Conservation (phyloP, 2,113 vertebrate species). For the Amblyornis subalaris region DNA sequence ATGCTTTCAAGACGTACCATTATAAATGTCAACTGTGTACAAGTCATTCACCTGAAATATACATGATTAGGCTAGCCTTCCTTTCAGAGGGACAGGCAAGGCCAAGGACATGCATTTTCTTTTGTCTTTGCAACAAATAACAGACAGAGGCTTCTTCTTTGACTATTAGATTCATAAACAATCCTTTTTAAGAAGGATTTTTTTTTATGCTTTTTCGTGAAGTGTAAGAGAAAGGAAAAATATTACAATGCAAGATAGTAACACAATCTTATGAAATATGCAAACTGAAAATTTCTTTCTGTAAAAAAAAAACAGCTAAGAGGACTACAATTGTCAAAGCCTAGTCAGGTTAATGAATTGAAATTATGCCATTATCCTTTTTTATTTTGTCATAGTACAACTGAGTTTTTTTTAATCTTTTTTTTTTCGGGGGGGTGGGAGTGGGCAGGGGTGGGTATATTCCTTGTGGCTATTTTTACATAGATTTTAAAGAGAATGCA, state of each 20-base stretch:
- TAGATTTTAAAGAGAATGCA: background rate
- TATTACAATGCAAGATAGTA: background rate
- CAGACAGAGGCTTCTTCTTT: background rate
- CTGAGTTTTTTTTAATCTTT: accelerated
- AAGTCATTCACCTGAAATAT: background rate
- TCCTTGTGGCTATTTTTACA: background rate
- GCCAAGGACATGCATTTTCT: background rate
- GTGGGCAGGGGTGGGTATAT: accelerated
- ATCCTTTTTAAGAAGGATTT: background rate
- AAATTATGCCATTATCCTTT: background rate
- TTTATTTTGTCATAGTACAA: background rate
- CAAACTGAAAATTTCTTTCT: background rate
- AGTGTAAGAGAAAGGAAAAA: background rate
- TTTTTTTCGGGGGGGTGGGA: background rate
- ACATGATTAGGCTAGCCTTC: background rate
- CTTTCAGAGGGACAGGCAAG: background rate
- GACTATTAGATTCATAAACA: background rate
- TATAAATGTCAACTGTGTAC: background rate
- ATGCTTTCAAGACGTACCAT: background rate
- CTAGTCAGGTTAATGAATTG: background rate
- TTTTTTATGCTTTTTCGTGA: background rate
- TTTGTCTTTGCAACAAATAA: background rate
- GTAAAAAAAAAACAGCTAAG: background rate
- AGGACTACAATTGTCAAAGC: background rate
- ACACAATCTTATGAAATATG: background rate